Percentiles rank a stretch among this genome's conserved stretches.
These are phyloP conservation scores for Rhyzopertha dominica DNA, from an alignment of 1,140 invertebrate species.

Conservation along the genomic window DNA sequence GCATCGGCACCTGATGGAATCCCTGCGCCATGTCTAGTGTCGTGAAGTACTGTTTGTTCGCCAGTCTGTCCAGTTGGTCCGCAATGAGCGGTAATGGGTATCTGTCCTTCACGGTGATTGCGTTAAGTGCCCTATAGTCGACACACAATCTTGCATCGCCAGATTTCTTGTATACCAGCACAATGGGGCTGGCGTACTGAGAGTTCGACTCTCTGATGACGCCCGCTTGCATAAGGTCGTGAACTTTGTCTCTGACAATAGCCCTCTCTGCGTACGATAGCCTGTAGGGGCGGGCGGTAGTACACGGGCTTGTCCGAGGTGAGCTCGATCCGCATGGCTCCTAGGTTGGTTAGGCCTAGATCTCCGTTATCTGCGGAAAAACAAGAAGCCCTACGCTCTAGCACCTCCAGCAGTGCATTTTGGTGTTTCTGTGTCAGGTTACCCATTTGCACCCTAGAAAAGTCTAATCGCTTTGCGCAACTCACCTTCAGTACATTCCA, in stretches of 20 bases:
- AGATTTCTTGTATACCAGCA: conserved; percentile 34
- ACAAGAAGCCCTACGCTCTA: no score
- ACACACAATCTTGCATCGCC: conserved; percentile 32
- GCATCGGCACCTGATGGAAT: no score
- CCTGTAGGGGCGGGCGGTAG: conserved; percentile 18
- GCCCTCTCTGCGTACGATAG: conserved; percentile 16
- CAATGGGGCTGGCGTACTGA: conserved; percentile 23
- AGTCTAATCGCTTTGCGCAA: no score
- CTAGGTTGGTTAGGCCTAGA: conserved; percentile 24
- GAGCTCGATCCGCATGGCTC: conserved; percentile 30
- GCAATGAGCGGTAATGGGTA: conserved; percentile 52
- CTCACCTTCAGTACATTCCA: no score
- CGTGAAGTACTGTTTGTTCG: conserved; percentile 22
- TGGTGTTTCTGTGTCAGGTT: no score
- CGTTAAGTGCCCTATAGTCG: conserved; percentile 48
- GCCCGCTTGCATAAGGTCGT: conserved; percentile 20
- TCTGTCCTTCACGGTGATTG: conserved; percentile 42
- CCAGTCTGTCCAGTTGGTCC: conserved; percentile 42
- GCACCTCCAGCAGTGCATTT: no score
- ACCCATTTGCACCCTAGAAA: no score
- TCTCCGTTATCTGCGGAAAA: conserved; percentile 23
- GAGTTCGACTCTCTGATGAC: conserved; percentile 26
- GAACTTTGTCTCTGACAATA: conserved; percentile 18
- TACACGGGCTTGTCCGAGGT: conserved; percentile 11
- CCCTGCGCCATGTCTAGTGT: no score